Base-by-base conservation (phyloP, 2,888 invertebrate species). In the Polia nebulosa region DNA sequence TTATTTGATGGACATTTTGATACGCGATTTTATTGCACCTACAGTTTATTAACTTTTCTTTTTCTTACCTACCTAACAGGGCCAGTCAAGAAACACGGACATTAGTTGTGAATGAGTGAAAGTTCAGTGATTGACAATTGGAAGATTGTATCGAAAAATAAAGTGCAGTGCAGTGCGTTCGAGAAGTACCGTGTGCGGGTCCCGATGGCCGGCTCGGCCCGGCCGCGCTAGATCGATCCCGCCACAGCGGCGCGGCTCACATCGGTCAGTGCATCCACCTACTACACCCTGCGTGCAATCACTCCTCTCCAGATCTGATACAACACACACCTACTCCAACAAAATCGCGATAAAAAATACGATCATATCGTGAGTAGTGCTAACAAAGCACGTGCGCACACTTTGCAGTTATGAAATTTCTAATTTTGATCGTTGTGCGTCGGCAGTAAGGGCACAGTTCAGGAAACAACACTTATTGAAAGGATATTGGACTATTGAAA, bases 181-280 rank as follows among this genome's bases (percentile, higher is more conserved):
- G 82, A 77, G 70, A 64, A 57, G 68, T 72, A 77, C 60, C 83
- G 80, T 80, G 80, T 59, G 76, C 73, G 66, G 78, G 81, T 77
- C 81, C 86, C 83, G 81, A 92, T 91, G 92, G 91, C 87, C 88
- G 90, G 89, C 85, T 74, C 83, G 71, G 85, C 87, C 85, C 89
- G 88, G 87, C 86, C 84, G 84, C 88, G 93, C 94, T 94, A 91
- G 87, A 94, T 94, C 94, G 94, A 94, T 93, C 92, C 90, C 87
- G 89, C 88, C 87, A 75, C 86, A 84, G 83, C 90, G 89, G 89
- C 90, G 89, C 88, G 83, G 78, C 84, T 88, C 84, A 85, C 87
- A 73, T 89, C 83, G 83, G 93, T 93, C 86, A 93, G 93, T 93
- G 88, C 89, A 89, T 80, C 68, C 76, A 73, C 70, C 74, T 81